These are phyloP conservation scores for Sesamia inferens DNA, from an alignment of 2,888 invertebrate species.

Conservation along the genomic window DNA sequence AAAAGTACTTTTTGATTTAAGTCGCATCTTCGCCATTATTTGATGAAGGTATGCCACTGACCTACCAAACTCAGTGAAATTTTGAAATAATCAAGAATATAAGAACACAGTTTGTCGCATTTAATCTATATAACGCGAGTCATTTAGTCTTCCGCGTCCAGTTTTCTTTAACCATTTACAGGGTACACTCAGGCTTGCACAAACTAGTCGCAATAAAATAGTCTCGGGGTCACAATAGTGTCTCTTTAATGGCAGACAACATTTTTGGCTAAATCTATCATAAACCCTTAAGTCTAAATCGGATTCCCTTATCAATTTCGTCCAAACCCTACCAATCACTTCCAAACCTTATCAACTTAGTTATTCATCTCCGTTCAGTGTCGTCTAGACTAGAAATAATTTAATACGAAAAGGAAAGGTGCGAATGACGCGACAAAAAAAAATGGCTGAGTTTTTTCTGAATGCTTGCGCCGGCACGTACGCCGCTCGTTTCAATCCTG, in stretches of 20 bases:
- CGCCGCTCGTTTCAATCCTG: slow-evolving; percentile 79
- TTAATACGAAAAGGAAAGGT: slow-evolving; percentile 71
- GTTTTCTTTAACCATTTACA: too few relatives aligned
- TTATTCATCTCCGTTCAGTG: slow-evolving; percentile 70
- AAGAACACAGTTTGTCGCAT: too few relatives aligned
- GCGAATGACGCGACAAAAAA: slow-evolving; percentile 69
- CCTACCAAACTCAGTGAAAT: not conserved
- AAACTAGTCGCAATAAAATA: not conserved
- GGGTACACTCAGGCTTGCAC: too few relatives aligned
- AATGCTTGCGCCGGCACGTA: slow-evolving; percentile 81
- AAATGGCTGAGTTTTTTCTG: slow-evolving; percentile 72
- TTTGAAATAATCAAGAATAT: too few relatives aligned
- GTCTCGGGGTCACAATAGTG: not conserved
- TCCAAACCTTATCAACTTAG: slow-evolving; percentile 54
- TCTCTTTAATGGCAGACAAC: not conserved
- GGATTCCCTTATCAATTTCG: not conserved
- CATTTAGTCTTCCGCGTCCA: not conserved
- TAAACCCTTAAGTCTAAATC: too few relatives aligned
- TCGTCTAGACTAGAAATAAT: slow-evolving; percentile 75
- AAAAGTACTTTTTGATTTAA: not conserved
- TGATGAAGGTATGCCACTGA: not conserved
- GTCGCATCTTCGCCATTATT: not conserved
- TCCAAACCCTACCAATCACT: slow-evolving; percentile 5
- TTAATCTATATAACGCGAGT: not conserved
- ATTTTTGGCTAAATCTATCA: too few relatives aligned